phyloP scores from a whole-genome alignment of 2,888 invertebrate species.

The Stenoptilia bipunctidactyla region DNA sequence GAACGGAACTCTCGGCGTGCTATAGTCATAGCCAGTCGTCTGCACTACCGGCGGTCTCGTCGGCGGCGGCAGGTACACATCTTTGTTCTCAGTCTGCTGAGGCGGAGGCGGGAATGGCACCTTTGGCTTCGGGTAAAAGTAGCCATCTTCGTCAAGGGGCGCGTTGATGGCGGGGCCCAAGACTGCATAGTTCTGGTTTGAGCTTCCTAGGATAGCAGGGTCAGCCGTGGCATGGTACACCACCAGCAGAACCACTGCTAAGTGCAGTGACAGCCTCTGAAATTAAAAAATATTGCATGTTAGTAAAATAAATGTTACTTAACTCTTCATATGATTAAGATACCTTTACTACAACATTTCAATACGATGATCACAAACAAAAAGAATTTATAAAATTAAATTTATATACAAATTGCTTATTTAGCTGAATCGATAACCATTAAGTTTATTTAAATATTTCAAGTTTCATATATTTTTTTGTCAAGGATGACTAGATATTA shows the following conservation, averaged over 20 bases:
- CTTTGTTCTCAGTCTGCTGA: constrained; percentile 13
- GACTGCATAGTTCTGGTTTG: constrained; percentile 52
- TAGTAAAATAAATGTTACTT: too few species aligned
- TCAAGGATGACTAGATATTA: too few species aligned
- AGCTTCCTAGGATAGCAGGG: constrained; percentile 38
- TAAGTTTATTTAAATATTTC: too few species aligned
- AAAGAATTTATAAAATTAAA: too few species aligned
- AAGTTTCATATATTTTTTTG: too few species aligned
- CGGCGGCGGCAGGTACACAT: constrained; percentile 9
- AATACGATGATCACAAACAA: too few species aligned
- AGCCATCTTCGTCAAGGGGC: constrained; percentile 53
- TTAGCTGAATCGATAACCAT: too few species aligned
- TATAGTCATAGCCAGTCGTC: constrained; percentile 2
- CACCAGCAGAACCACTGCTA: constrained; percentile 55
- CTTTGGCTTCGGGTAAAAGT: constrained; percentile 58
- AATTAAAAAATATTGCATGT: too few species aligned
- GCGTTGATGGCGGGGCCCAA: constrained; percentile 46
- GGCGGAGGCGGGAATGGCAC: constrained; percentile 51
- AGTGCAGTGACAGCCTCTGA: constrained; percentile 63
- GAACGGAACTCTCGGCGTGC: constrained; percentile 13
- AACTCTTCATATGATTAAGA: too few species aligned
- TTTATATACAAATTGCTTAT: too few species aligned
- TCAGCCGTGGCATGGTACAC: constrained; percentile 45
- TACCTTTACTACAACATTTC: too few species aligned
- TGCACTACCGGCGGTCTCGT: constrained; percentile 15